Evolutionary conservation across 37 sponge, comb jelly and placozoan genomes (phyloP).

Genomic region (Chondrilla cf. caribensis): DNA sequence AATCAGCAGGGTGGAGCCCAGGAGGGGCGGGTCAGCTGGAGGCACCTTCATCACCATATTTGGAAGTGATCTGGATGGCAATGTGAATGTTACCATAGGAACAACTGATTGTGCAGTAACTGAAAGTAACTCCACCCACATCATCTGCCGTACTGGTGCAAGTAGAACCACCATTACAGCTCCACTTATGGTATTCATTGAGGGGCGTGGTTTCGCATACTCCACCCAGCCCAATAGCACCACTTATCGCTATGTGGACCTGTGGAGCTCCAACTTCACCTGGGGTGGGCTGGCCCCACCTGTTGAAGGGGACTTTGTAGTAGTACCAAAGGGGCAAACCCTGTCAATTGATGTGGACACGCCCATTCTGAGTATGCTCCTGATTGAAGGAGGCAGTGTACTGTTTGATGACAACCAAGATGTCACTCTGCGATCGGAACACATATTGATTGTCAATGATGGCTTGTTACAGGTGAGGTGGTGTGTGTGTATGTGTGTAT

Average conservation of each 20-base stretch:
- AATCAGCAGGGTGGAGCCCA: slow-evolving; percentile 54
- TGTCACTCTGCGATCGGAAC: slow-evolving; percentile 68
- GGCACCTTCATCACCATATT: slow-evolving; percentile 75
- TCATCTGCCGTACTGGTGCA: slow-evolving; percentile 67
- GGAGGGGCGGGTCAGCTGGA: slow-evolving; percentile 85
- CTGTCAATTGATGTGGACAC: slow-evolving; percentile 78
- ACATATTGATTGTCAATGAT: slow-evolving; percentile 72
- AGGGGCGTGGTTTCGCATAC: slow-evolving; percentile 66
- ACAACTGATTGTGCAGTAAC: slow-evolving; percentile 52
- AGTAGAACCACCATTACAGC: slow-evolving; percentile 56
- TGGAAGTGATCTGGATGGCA: slow-evolving; percentile 57
- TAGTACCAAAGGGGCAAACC: slow-evolving; percentile 84
- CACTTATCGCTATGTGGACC: slow-evolving; percentile 64
- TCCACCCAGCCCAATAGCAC: slow-evolving; percentile 20
- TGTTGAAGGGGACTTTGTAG: slow-evolving; percentile 84
- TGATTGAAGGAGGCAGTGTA: slow-evolving; percentile 88
- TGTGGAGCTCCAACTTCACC: slow-evolving; percentile 84
- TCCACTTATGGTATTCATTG: slow-evolving; percentile 61
- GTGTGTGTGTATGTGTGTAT: too few relatives aligned
- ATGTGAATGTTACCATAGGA: slow-evolving; percentile 72
- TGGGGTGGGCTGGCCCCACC: slow-evolving; percentile 89
- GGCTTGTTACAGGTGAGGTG: slow-evolving; percentile 51
- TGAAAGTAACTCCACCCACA: slow-evolving; percentile 29
- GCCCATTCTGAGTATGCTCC: slow-evolving; percentile 58
- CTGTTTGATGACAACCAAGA: slow-evolving; percentile 88